Conservation (phyloP, 2,888 invertebrate species). For the Drosophila hamatofila region DNA sequence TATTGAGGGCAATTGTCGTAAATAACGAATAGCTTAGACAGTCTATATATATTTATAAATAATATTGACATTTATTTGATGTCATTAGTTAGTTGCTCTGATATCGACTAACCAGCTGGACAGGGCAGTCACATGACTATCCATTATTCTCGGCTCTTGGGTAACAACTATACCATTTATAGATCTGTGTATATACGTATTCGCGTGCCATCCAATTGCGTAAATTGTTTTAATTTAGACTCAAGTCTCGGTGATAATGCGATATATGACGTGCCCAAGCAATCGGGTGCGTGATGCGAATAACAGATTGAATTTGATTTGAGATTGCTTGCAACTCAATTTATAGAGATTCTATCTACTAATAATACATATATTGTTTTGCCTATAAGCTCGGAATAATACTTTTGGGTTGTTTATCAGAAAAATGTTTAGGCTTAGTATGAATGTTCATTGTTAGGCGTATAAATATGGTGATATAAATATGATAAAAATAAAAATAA, state of each 20-base stretch:
- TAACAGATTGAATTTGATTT: constrained; percentile 29
- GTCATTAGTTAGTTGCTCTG: constrained; percentile 38
- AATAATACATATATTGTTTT: background rate
- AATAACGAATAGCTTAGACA: constrained; percentile 19
- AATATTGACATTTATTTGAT: constrained; percentile 22
- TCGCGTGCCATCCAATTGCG: constrained; percentile 45
- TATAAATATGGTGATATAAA: background rate
- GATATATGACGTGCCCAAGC: constrained; percentile 17
- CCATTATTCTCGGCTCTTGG: constrained; percentile 12
- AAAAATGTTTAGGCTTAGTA: background rate
- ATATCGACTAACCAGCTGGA: constrained; percentile 6
- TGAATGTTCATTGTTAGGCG: background rate
- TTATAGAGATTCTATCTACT: constrained; percentile 8
- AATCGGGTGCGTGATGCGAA: constrained; percentile 25
- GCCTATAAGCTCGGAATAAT: background rate
- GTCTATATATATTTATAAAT: constrained; percentile 10
- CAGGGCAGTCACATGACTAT: constrained; percentile 15
- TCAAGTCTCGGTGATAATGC: constrained; percentile 26
- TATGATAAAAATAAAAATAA: too few species aligned
- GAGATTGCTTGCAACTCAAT: constrained; percentile 1
- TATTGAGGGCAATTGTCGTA: constrained; percentile 43
- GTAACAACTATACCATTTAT: constrained; percentile 11
- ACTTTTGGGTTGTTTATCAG: background rate
- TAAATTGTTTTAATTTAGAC: constrained; percentile 36
- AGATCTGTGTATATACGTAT: constrained; percentile 17